phyloP scores from a whole-genome alignment of 2,888 invertebrate species.

The Andrena chrysosceles region DNA sequence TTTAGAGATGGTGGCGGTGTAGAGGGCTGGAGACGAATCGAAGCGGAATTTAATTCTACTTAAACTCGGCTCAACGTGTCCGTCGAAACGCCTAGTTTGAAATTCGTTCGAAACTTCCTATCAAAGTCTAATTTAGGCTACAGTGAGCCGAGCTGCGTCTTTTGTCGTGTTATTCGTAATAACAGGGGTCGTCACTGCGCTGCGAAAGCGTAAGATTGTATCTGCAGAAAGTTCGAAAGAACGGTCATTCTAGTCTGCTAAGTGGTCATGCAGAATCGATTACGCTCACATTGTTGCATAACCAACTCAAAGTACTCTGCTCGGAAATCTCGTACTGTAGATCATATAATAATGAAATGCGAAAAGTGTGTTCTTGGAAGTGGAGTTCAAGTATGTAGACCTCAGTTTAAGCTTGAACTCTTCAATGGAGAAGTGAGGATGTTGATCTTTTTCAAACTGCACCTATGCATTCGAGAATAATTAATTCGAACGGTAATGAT shows the following conservation, averaged over 20 bases:
- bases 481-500: constrained; percentile 27
- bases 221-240: not conserved
- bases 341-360: no score
- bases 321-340: no score
- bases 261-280: not conserved
- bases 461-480: not conserved
- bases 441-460: not conserved
- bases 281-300: no score
- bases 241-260: not conserved
- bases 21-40: constrained; percentile 32
- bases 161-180: constrained; percentile 20
- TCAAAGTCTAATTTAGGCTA: constrained; percentile 54
- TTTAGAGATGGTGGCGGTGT: not conserved
- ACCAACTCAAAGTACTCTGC: no score
- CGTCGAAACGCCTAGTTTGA: constrained; percentile 15
- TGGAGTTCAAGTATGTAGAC: not conserved
- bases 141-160: not conserved
- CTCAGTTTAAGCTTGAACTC: not conserved
- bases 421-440: not conserved
- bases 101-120: constrained; percentile 47
- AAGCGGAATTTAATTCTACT: constrained; percentile 58
- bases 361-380: no score
- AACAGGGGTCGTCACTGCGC: not conserved
- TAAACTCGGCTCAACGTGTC: constrained; percentile 49
- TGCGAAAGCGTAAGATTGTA: not conserved